These are phyloP conservation scores for Mesocentrotus franciscanus DNA, from an alignment of 53 echinoderm and acorn worm genomes.

Conservation along the genomic window DNA sequence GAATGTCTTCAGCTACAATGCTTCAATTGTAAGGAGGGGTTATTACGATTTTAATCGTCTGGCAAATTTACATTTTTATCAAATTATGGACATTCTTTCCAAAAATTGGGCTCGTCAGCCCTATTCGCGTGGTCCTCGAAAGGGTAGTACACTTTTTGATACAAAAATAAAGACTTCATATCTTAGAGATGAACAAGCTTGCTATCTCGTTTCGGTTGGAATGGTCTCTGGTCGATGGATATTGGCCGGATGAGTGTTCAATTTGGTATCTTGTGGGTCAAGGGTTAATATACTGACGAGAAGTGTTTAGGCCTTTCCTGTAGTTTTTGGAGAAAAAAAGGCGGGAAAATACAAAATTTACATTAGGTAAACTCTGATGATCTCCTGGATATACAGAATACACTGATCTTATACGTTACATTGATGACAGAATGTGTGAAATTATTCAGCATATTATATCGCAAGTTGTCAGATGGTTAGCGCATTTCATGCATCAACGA, in stretches of 20 bases:
- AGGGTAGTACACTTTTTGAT: neutral
- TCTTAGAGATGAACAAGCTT: slow-evolving; percentile 13
- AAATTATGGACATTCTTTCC: slow-evolving; percentile 15
- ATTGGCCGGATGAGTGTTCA: neutral
- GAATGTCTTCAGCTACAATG: neutral
- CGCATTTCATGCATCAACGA: too few species aligned
- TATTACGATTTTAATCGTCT: neutral
- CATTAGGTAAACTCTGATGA: too few species aligned
- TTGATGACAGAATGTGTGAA: too few species aligned
- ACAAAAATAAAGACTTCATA: slow-evolving; percentile 16
- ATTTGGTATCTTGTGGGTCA: slow-evolving; percentile 1
- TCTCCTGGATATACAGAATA: too few species aligned
- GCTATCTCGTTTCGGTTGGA: neutral
- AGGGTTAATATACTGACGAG: neutral
- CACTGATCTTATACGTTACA: too few species aligned
- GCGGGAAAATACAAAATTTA: too few species aligned
- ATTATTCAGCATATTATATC: too few species aligned
- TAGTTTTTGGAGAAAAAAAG: neutral
- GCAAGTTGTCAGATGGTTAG: too few species aligned
- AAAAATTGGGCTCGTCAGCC: neutral
- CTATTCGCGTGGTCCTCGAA: neutral
- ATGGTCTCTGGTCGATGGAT: neutral
- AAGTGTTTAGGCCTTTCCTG: slow-evolving; percentile 1
- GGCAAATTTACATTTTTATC: neutral
- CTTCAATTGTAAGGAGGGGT: neutral